Conservation (phyloP, 2,113 vertebrate genomes). For the Trogon surrucura region DNA sequence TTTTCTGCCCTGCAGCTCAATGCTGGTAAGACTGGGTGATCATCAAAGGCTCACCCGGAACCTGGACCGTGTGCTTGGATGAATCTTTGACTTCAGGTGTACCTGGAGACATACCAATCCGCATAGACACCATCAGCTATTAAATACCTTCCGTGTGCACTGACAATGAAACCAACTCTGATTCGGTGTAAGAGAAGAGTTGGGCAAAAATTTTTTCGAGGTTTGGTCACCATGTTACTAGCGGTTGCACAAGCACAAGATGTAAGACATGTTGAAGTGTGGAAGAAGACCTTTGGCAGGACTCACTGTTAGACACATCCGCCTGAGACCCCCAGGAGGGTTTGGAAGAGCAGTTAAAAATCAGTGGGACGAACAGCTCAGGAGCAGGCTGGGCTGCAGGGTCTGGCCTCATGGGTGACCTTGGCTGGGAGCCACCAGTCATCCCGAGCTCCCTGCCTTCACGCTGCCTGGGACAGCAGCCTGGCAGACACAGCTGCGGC, state of each 20-base stretch:
- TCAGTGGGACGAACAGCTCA: fast-evolving
- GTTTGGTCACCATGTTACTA: background rate
- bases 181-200: background rate
- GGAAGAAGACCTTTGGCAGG: background rate
- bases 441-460: background rate
- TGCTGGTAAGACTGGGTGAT: no score
- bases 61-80: background rate
- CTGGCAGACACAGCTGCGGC: background rate
- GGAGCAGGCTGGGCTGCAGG: background rate
- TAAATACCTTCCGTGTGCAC: background rate
- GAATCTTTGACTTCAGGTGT: background rate
- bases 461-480: background rate
- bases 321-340: background rate
- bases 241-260: background rate
- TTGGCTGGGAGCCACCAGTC: background rate
- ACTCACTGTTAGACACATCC: fast-evolving
- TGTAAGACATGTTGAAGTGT: background rate
- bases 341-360: background rate
- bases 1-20: background rate
- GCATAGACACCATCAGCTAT: background rate
- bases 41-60: background rate
- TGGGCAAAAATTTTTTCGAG: background rate
- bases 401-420: background rate
- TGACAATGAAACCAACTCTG: background rate
- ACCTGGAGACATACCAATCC: background rate